Percentiles rank a stretch among this genome's conserved stretches.
Conservation (phyloP, 2,888 invertebrate species). For the Campaea margaritaria region DNA sequence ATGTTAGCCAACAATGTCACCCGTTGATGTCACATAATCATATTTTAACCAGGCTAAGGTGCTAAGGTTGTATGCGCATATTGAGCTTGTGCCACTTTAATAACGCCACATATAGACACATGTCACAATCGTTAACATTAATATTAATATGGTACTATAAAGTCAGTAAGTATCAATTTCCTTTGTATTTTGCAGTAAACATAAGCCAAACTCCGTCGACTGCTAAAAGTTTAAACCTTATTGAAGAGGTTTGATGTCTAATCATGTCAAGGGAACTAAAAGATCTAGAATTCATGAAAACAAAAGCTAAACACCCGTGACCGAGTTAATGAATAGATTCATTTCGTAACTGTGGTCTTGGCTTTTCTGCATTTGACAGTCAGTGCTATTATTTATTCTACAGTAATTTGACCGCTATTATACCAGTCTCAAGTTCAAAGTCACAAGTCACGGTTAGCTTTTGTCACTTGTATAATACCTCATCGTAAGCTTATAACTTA, state of each 20-base stretch:
- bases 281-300: constrained; percentile 54
- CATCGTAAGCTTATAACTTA: no score
- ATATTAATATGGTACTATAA: no score
- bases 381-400: constrained; percentile 4
- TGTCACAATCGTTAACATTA: constrained; percentile 7
- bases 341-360: constrained; percentile 61
- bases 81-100: constrained; percentile 27
- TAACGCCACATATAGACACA: constrained; percentile 19
- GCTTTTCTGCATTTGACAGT: constrained; percentile 44
- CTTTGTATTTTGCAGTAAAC: no score
- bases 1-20: constrained; percentile 60
- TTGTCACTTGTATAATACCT: neutral
- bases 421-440: constrained; percentile 41
- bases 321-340: constrained; percentile 57
- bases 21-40: constrained; percentile 54
- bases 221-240: neutral
- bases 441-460: constrained; percentile 27
- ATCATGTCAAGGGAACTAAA: constrained; percentile 52
- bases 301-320: constrained; percentile 59
- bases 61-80: constrained; percentile 72
- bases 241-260: constrained; percentile 14
- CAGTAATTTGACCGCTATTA: constrained; percentile 27
- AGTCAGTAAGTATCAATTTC: no score
- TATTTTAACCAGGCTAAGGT: constrained; percentile 58
- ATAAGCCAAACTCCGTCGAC: no score